These are phyloP conservation scores for Protaetia brevitarsis DNA, from an alignment of 1,140 invertebrate species.

Conservation along the genomic window DNA sequence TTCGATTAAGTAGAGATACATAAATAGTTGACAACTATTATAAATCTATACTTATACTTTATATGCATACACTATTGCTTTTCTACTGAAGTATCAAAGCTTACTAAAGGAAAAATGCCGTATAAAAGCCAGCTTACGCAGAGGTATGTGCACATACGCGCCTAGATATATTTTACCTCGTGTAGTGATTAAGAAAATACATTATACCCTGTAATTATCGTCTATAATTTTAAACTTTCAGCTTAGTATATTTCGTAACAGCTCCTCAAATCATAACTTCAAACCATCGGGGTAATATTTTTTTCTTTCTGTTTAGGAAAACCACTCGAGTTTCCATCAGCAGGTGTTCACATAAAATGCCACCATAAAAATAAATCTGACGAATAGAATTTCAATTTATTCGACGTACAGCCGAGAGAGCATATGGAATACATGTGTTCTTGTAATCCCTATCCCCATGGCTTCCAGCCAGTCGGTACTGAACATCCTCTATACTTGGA, in stretches of 20 bases:
- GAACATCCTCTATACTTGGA: not conserved
- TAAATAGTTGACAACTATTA: too few relatives aligned
- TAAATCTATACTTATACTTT: too few relatives aligned
- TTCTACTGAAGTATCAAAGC: too few relatives aligned
- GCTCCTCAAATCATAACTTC: not conserved
- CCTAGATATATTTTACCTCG: too few relatives aligned
- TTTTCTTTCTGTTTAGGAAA: not conserved
- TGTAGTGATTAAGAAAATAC: too few relatives aligned
- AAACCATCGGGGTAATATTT: not conserved
- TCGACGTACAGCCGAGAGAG: slow-evolving; percentile 3
- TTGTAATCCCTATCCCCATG: not conserved
- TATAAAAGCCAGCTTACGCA: too few relatives aligned
- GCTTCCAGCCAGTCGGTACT: not conserved
- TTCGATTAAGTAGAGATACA: too few relatives aligned
- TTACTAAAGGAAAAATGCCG: too few relatives aligned
- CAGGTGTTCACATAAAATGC: slow-evolving; percentile 5
- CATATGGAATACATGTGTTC: slow-evolving; percentile 11
- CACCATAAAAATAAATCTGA: slow-evolving; percentile 15
- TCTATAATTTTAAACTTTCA: slow-evolving; percentile 4
- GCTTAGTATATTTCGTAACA: not conserved
- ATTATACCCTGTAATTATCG: not conserved
- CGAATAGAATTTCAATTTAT: slow-evolving; percentile 6
- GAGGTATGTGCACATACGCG: too few relatives aligned
- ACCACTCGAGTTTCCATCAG: not conserved
- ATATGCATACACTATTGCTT: too few relatives aligned